Conservation (phyloP, 1,140 invertebrate genomes). For the Heliconius congener region DNA sequence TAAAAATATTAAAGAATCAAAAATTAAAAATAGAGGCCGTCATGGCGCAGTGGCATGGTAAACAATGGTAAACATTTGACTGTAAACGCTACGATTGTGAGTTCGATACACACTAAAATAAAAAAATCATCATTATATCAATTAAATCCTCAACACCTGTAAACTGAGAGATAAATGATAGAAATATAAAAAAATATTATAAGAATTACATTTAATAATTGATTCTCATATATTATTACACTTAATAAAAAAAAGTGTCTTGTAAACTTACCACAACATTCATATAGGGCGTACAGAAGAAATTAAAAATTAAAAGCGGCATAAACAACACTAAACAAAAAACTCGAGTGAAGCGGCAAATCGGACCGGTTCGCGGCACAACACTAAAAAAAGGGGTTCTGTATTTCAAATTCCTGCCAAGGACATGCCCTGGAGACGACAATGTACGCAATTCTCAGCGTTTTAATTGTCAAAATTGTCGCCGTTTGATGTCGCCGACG, state of each 20-base stretch:
- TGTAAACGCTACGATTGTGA: too few relatives aligned
- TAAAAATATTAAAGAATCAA: too few relatives aligned
- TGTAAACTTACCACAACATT: slow-evolving; percentile 5
- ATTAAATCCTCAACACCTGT: too few relatives aligned
- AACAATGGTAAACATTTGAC: too few relatives aligned
- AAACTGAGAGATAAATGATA: too few relatives aligned
- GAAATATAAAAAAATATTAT: too few relatives aligned
- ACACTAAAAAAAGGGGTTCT: slow-evolving; percentile 47
- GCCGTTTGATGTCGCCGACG: slow-evolving; percentile 56
- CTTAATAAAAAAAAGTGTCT: not conserved
- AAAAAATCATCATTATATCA: too few relatives aligned
- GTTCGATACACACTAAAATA: too few relatives aligned
- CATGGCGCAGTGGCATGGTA: too few relatives aligned
- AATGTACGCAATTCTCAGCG: slow-evolving; percentile 62
- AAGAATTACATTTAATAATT: too few relatives aligned
- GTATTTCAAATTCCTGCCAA: slow-evolving; percentile 67
- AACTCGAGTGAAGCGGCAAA: slow-evolving; percentile 40
- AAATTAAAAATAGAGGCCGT: too few relatives aligned
- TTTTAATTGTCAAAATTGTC: slow-evolving; percentile 76
- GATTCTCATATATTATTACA: too few relatives aligned
- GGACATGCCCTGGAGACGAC: slow-evolving; percentile 59
- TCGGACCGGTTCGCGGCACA: slow-evolving; percentile 52
- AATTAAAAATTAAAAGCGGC: slow-evolving; percentile 44
- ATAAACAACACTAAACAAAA: slow-evolving; percentile 45
- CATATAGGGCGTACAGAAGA: slow-evolving; percentile 12